phyloP scores from a whole-genome alignment of 2,797 vertebrate species.

The Cossypha polioptera region DNA sequence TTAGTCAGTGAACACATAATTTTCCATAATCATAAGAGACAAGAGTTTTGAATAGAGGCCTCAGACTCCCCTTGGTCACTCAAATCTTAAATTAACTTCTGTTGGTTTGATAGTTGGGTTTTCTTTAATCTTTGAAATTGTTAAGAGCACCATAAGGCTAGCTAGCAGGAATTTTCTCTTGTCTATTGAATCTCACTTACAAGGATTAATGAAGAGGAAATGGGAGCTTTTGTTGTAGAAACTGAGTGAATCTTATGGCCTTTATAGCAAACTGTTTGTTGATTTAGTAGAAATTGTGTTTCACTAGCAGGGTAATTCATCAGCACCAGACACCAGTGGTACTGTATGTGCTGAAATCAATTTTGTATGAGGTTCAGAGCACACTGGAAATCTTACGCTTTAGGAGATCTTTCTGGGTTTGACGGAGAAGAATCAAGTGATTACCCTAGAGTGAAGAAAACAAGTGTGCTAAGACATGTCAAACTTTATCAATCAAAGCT shows the following conservation, averaged over 20 bases:
- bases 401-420: slow-evolving; percentile 22
- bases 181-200: slow-evolving; percentile 61
- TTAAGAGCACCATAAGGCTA: background rate
- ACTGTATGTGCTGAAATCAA: slow-evolving; percentile 69
- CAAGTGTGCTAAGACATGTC: background rate
- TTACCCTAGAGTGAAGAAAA: slow-evolving; percentile 13
- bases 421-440: slow-evolving; percentile 43
- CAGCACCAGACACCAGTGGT: slow-evolving; percentile 61
- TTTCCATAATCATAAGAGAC: background rate
- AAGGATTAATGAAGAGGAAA: slow-evolving; percentile 73
- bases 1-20: background rate
- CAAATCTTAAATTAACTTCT: background rate
- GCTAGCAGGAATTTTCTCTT: slow-evolving; percentile 46
- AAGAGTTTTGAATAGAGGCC: background rate
- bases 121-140: slow-evolving; percentile 14
- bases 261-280: slow-evolving; percentile 76
- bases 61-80: background rate
- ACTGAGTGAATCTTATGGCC: slow-evolving; percentile 57
- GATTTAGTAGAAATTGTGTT: slow-evolving; percentile 77
- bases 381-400: slow-evolving; percentile 44
- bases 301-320: slow-evolving; percentile 72
- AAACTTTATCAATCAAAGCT: slow-evolving; percentile 46
- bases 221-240: slow-evolving; percentile 62
- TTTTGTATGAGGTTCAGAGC: slow-evolving; percentile 62
- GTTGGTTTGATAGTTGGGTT: background rate